These are phyloP conservation scores for Dexiosoma caninum DNA, from an alignment of 2,888 invertebrate species.

Conservation along the genomic window DNA sequence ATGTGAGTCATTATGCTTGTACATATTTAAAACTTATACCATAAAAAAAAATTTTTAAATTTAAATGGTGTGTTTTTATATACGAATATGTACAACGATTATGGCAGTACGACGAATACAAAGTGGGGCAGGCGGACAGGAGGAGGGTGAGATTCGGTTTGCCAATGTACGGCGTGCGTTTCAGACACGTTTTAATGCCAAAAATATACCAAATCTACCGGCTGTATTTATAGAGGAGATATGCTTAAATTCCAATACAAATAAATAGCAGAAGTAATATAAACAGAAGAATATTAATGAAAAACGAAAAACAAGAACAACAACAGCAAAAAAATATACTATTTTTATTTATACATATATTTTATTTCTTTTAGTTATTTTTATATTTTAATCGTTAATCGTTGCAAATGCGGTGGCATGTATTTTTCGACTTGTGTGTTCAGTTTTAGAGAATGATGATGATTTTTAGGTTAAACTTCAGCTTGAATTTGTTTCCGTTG, in stretches of 20 bases:
- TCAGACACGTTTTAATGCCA: slow-evolving; percentile 59
- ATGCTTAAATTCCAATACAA: not conserved
- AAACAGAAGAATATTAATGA: slow-evolving; percentile 3
- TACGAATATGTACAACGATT: not conserved
- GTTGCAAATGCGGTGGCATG: slow-evolving; percentile 44
- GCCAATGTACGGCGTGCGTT: slow-evolving; percentile 45
- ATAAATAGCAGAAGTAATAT: not conserved
- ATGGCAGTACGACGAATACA: too few species aligned
- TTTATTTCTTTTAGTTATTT: too few species aligned
- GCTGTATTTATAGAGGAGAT: slow-evolving; percentile 5
- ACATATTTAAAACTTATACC: slow-evolving; percentile 19
- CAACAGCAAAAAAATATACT: too few species aligned
- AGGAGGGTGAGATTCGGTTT: too few species aligned
- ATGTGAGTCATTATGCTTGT: slow-evolving; percentile 54
- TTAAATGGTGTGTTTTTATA: not conserved
- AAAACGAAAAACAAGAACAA: slow-evolving; percentile 18
- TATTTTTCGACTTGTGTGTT: not conserved
- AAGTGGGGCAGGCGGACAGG: too few species aligned
- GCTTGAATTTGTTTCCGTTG: too few species aligned
- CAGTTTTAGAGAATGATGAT: not conserved
- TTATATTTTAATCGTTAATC: slow-evolving; percentile 52
- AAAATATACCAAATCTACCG: slow-evolving; percentile 9
- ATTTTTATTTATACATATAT: too few species aligned
- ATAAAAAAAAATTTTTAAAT: not conserved
- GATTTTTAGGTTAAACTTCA: slow-evolving; percentile 19